Evolutionary conservation across 1,140 invertebrate species (phyloP).

Genomic region (Harpegnathos saltator): DNA sequence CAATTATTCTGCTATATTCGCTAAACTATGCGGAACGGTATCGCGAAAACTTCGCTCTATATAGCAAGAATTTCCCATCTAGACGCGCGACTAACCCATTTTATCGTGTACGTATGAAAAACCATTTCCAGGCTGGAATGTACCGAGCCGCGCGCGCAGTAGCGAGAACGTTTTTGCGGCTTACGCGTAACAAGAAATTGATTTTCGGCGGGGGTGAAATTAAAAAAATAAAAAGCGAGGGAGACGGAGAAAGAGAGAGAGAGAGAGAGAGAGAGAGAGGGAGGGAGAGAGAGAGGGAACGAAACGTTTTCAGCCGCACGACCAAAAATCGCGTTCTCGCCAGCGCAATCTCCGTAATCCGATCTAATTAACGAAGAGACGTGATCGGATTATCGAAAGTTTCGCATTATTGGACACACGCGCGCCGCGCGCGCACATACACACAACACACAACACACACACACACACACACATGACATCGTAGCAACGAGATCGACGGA

Average conservation of each 20-base stretch:
- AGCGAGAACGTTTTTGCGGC: conserved; percentile 34
- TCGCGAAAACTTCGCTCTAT: conserved; percentile 12
- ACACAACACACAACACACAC: no score
- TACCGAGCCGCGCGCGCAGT: conserved; percentile 27
- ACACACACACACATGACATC: no score
- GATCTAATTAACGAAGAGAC: conserved; percentile 63
- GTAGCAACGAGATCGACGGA: conserved; percentile 28
- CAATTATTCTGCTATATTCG: conserved; percentile 17
- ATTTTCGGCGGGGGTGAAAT: conserved; percentile 24
- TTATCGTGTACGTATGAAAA: conserved; percentile 22
- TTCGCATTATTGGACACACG: conserved; percentile 40
- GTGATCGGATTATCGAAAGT: conserved; percentile 59
- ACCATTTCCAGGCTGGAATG: conserved; percentile 26
- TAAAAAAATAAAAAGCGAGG: conserved; percentile 6
- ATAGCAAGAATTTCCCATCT: conserved; percentile 34
- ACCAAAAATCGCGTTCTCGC: conserved; percentile 39
- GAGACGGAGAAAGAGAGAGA: no score
- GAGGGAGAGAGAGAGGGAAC: conserved; percentile 10
- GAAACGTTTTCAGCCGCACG: conserved; percentile 31
- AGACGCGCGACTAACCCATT: conserved; percentile 13
- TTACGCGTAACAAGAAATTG: conserved; percentile 57
- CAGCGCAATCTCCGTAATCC: conserved; percentile 54
- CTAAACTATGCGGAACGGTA: background rate
- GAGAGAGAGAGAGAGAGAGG: conserved; percentile 24
- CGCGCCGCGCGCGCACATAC: no score